Evolutionary conservation across 37 sponge, comb jelly and placozoan genomes (phyloP).

Genomic region (Chondrosia reniformis): DNA sequence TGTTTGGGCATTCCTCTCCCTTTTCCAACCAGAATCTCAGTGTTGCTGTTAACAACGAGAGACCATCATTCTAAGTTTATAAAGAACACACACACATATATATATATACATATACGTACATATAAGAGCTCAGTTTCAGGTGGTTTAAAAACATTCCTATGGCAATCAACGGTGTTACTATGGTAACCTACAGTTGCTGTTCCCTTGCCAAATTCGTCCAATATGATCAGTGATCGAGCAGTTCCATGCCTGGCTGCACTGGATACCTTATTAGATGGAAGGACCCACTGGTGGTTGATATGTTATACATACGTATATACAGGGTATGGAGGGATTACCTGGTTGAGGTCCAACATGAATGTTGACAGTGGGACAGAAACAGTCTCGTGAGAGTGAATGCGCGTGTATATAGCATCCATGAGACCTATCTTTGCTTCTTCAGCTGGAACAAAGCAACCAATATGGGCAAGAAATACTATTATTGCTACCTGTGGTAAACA

Average conservation of each 20-base stretch:
- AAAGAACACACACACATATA: too few relatives aligned
- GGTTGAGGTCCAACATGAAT: conserved; percentile 94
- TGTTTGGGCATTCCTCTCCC: conserved; percentile 67
- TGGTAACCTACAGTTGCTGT: conserved; percentile 79
- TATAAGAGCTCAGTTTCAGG: background rate
- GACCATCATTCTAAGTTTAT: conserved; percentile 92
- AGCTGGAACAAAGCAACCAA: conserved; percentile 96
- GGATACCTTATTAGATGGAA: too few relatives aligned
- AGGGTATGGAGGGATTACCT: too few relatives aligned
- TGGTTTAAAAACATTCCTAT: background rate
- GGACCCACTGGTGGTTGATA: background rate
- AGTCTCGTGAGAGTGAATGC: conserved; percentile 87
- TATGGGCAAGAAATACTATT: conserved; percentile 94
- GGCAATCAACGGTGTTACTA: background rate
- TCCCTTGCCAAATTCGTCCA: conserved; percentile 99
- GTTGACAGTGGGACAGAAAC: conserved; percentile 91
- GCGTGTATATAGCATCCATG: conserved; percentile 88
- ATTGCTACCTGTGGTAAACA: conserved; percentile 72
- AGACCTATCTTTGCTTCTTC: conserved; percentile 79
- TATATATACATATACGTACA: background rate
- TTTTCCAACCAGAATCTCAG: conserved; percentile 72
- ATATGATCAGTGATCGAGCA: conserved; percentile 61
- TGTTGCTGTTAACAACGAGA: conserved; percentile 69
- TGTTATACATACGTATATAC: background rate
- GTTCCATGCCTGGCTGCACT: conserved; percentile 60